Percentiles rank a stretch among this genome's conserved stretches.
phyloP scores from a whole-genome alignment of 2,888 invertebrate species.

The Cheilosia pagana region DNA sequence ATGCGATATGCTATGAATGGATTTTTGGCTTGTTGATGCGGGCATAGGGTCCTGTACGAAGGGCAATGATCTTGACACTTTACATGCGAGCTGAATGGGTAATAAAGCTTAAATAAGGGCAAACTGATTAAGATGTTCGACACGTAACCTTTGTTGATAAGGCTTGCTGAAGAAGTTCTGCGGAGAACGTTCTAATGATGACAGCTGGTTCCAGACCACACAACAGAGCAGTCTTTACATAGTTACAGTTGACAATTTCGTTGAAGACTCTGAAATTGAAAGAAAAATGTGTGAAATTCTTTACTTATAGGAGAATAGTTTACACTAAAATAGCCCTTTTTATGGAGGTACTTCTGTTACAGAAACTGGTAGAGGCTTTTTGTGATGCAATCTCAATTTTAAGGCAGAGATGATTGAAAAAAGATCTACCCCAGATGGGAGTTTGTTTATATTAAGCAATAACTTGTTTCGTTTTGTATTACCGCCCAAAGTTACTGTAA shows the following conservation, averaged over 20 bases:
- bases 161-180: constrained; percentile 71
- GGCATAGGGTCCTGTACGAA: constrained; percentile 80
- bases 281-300: too few species aligned
- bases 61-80: constrained; percentile 78
- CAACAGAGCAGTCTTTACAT: constrained; percentile 84
- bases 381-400: too few species aligned
- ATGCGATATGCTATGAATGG: not conserved
- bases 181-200: constrained; percentile 80
- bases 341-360: too few species aligned
- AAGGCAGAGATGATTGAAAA: too few species aligned
- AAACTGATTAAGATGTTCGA: not conserved
- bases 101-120: not conserved
- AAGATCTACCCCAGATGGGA: too few species aligned
- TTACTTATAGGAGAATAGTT: too few species aligned
- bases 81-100: constrained; percentile 76
- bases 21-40: constrained; percentile 40
- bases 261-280: constrained; percentile 82
- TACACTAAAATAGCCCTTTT: too few species aligned
- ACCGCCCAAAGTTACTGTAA: constrained; percentile 39
- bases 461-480: too few species aligned
- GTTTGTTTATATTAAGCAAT: too few species aligned
- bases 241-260: constrained; percentile 84
- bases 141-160: constrained; percentile 30
- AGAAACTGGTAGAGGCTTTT: too few species aligned
- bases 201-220: constrained; percentile 84